A percentile compares a stretch with the other conserved stretches of the same genome.
These are phyloP conservation scores for Himalopsyche tibetana DNA, from an alignment of 2,888 invertebrate genomes.

Conservation along the genomic window DNA sequence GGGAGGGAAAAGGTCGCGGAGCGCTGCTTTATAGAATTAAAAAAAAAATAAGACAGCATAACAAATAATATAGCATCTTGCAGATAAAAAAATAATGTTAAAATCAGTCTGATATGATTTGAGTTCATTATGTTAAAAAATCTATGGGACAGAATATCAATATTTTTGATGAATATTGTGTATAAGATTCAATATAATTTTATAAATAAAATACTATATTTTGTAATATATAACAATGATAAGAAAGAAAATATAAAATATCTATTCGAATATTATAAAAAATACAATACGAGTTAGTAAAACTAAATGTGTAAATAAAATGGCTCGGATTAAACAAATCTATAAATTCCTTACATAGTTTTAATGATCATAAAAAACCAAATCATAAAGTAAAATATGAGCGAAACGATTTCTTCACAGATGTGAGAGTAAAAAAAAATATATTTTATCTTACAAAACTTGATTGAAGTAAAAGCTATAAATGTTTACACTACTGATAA, in stretches of 20 bases:
- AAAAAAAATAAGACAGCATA: too few relatives aligned
- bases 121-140: not conserved
- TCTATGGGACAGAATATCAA: not conserved
- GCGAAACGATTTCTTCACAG: not conserved
- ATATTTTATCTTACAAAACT: not conserved
- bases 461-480: not conserved
- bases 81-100: not conserved
- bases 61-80: too few relatives aligned
- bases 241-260: constrained; percentile 21
- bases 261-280: constrained; percentile 45
- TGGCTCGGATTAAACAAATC: constrained; percentile 65
- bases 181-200: not conserved
- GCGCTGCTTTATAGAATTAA: too few relatives aligned
- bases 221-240: not conserved
- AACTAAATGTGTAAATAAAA: constrained; percentile 59
- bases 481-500: not conserved
- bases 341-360: constrained; percentile 52
- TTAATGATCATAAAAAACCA: constrained; percentile 14
- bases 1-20: too few relatives aligned
- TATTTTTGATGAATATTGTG: not conserved
- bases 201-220: not conserved
- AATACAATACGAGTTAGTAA: not conserved
- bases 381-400: not conserved
- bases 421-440: not conserved
- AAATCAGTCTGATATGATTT: constrained; percentile 28